Percentiles rank a stretch among this genome's conserved stretches.
These are phyloP conservation scores for Zaprionus africanus DNA, from an alignment of 1,140 invertebrate genomes.

Conservation along the genomic window DNA sequence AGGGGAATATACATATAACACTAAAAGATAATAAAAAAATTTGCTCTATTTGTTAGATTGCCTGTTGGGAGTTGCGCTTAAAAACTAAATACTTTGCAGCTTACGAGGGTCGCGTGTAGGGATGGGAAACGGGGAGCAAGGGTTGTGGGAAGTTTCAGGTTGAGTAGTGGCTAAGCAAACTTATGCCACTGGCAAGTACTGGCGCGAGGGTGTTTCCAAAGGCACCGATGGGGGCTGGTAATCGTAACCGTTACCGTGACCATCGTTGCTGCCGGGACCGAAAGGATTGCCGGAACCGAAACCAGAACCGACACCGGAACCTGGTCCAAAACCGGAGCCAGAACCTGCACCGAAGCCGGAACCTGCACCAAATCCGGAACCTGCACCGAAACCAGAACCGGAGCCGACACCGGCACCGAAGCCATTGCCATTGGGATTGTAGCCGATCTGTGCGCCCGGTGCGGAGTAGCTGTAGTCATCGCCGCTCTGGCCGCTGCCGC, in stretches of 20 bases:
- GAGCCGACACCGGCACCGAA: background rate
- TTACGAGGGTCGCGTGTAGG: constrained; percentile 38
- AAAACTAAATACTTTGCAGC: constrained; percentile 74
- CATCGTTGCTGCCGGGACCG: constrained; percentile 36
- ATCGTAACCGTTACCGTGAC: constrained; percentile 63
- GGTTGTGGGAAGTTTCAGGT: background rate
- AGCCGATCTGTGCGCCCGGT: constrained; percentile 17
- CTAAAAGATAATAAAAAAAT: constrained; percentile 79
- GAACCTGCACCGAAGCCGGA: background rate
- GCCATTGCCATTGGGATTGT: constrained; percentile 26
- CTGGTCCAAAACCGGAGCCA: background rate
- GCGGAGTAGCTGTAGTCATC: constrained; percentile 75
- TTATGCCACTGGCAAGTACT: constrained; percentile 76
- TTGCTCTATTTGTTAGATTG: constrained; percentile 55
- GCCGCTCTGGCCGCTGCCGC: constrained; percentile 76
- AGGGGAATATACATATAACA: constrained; percentile 68
- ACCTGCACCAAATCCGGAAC: background rate
- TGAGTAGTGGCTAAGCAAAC: constrained; percentile 1
- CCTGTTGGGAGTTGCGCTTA: constrained; percentile 64
- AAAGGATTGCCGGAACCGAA: constrained; percentile 33
- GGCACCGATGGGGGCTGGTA: constrained; percentile 58
- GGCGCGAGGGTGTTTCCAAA: constrained; percentile 60
- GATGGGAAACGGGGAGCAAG: background rate
- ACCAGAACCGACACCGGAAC: background rate
- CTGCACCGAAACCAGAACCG: background rate